Evolutionary conservation across 1,140 invertebrate genomes (phyloP).

Genomic region (Leptinotarsa undecemlineata): DNA sequence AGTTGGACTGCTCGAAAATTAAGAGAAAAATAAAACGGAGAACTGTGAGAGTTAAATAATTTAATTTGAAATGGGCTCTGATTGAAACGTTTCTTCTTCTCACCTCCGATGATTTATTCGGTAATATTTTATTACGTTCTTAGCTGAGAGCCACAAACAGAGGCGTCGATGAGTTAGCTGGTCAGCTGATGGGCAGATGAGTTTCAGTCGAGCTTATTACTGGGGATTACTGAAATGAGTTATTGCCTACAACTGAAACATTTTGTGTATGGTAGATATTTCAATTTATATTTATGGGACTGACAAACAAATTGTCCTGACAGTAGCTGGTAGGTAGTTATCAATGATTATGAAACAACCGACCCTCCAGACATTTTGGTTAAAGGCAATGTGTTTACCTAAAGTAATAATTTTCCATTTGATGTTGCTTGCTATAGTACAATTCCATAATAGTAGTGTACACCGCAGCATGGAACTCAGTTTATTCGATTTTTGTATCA

Average conservation of each 20-base stretch:
- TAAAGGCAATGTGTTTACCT: no score
- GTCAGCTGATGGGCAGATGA: neutral
- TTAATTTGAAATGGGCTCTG: constrained; percentile 42
- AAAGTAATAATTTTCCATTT: no score
- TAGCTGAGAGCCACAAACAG: neutral
- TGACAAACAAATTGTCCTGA: neutral
- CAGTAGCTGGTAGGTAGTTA: no score
- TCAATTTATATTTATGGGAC: neutral
- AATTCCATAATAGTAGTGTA: no score
- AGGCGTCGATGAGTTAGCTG: neutral
- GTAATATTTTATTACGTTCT: constrained; percentile 29
- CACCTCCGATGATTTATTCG: constrained; percentile 40
- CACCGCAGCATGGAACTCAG: no score
- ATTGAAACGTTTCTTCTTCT: constrained; percentile 42
- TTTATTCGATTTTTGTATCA: no score
- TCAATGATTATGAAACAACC: no score
- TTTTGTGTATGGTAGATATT: neutral
- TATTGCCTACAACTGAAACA: neutral
- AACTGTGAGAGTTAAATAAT: constrained; percentile 39
- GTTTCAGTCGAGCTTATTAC: neutral
- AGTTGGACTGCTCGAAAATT: constrained; percentile 41
- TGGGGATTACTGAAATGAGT: neutral
- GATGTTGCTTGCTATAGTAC: no score
- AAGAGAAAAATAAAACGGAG: constrained; percentile 38
- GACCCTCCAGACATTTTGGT: no score